These are phyloP conservation scores for Sporophila hypoxantha DNA, from an alignment of 2,113 vertebrate genomes.

Conservation along the genomic window DNA sequence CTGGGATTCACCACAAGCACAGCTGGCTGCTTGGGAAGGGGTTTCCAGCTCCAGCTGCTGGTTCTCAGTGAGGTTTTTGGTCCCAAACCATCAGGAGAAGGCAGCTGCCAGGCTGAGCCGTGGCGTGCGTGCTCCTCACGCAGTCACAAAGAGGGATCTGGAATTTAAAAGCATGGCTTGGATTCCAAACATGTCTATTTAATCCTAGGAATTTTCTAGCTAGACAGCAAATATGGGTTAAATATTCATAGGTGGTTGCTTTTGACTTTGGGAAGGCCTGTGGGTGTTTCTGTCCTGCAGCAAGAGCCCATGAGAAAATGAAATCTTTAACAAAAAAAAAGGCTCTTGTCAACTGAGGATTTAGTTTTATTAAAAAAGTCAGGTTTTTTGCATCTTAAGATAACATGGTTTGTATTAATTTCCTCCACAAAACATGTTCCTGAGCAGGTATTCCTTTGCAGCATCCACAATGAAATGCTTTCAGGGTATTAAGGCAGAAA, in stretches of 20 bases:
- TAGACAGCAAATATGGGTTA: background rate
- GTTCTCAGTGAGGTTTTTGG: background rate
- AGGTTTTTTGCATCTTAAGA: background rate
- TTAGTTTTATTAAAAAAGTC: background rate
- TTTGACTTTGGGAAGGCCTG: background rate
- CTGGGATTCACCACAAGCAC: background rate
- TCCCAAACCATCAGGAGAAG: background rate
- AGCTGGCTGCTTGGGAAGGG: fast-evolving
- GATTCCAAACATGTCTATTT: constrained; percentile 19
- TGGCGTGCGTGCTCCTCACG: background rate
- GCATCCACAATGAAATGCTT: background rate
- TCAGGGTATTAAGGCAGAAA: background rate
- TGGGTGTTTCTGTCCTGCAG: background rate
- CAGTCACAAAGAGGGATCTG: fast-evolving
- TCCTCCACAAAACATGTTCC: background rate
- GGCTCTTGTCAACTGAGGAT: background rate
- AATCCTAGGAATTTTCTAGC: background rate
- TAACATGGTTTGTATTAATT: background rate
- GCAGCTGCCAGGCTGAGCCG: background rate
- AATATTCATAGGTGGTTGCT: background rate
- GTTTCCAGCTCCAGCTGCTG: background rate
- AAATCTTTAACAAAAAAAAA: background rate
- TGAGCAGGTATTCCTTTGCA: background rate
- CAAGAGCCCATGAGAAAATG: background rate
- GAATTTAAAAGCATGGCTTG: background rate